A percentile compares a stretch with the other conserved stretches of the same genome.
phyloP scores from a whole-genome alignment of 2,888 invertebrate species.

The Pollenia angustigena region DNA sequence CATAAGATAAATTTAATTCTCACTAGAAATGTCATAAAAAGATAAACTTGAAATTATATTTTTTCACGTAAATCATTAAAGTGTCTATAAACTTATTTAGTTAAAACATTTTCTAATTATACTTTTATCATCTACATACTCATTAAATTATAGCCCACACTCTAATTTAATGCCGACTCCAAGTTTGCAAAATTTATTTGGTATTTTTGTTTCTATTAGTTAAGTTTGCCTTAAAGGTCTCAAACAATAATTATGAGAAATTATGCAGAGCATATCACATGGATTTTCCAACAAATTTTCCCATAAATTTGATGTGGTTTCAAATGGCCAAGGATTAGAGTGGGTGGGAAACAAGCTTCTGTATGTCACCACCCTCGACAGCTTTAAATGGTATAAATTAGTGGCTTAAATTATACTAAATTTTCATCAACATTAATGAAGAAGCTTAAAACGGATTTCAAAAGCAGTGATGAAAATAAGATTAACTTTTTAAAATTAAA shows the following conservation, averaged over 20 bases:
- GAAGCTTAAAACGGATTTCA: too few species aligned
- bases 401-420: too few species aligned
- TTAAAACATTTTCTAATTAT: constrained; percentile 2
- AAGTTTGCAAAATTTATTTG: constrained; percentile 8
- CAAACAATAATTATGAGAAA: constrained; percentile 8
- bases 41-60: too few species aligned
- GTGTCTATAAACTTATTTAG: not conserved
- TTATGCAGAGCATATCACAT: not conserved
- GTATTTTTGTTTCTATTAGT: not conserved
- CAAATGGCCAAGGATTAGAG: not conserved
- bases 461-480: too few species aligned
- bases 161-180: not conserved
- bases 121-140: not conserved
- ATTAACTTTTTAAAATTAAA: too few species aligned
- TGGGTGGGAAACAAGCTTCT: too few species aligned
- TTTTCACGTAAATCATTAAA: not conserved
- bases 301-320: not conserved
- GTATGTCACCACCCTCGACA: too few species aligned
- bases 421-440: too few species aligned
- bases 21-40: too few species aligned
- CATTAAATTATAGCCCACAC: not conserved
- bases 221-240: constrained; percentile 2
- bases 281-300: not conserved
- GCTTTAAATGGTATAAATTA: too few species aligned
- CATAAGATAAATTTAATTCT: not conserved